Base-by-base conservation (phyloP, 2,113 vertebrate genomes). In the Tapirus terrestris region DNA sequence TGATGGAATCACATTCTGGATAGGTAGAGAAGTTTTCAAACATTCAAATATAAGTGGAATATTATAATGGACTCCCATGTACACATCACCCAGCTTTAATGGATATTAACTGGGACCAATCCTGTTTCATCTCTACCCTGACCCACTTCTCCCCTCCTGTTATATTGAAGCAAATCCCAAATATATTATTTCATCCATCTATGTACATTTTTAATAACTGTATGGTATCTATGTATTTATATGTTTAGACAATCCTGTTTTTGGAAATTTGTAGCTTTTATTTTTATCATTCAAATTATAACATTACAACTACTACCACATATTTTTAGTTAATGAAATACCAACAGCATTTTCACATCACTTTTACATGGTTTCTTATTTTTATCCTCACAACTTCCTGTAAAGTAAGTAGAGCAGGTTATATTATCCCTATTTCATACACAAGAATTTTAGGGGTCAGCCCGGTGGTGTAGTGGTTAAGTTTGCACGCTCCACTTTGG, bases 281-380 rank as follows among this genome's bases (percentile, higher is more conserved):
- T 92, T 83, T 81, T 73, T 84, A 60, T 51, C 58, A 48, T 90
- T 75, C 70, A 75, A 75, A 65, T 89, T 94, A 75, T 76, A 31
- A 65, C 58, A 83, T 5, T 58, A n/a, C 29, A 76, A 51, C 53
- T 67, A 7, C 56, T 65, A 60, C n/a, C 58, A 90, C 3, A 2
- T 65, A 45, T 65, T 75, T 90, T 83, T 58, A 75, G 63, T 61
- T 65, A 65, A 45, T 56, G 67, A 80, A 51, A 63, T 89, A 56
- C 29, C n/a, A 65, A n/a, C 60, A 45, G 70, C 13, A 76, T 76
- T 89, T 75, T 79, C 11, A 65, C 5, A 88, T 90, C 14, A 67
- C 45, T 58, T 90, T n/a, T 43, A 82, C 17, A 11, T 77, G 4
- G n/a, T 92, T 94, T 72, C 51, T 89, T 80, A 72, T 61, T 68